A percentile compares a stretch with the other conserved stretches of the same genome.
These are phyloP conservation scores for Conopomorpha cramerella DNA, from an alignment of 1,140 invertebrate genomes.

Conservation along the genomic window DNA sequence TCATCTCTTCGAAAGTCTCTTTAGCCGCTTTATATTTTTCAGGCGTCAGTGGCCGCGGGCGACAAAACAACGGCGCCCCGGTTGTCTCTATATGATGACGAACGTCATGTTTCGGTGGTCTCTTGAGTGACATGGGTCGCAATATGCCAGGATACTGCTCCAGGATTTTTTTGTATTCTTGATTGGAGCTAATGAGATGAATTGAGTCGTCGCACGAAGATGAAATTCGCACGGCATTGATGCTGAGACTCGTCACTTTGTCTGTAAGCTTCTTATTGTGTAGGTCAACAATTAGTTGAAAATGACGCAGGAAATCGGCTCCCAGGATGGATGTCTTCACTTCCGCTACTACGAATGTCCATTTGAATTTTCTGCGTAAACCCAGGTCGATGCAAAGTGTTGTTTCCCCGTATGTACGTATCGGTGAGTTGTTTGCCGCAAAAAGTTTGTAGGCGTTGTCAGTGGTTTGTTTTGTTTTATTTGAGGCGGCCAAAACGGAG, in stretches of 20 bases:
- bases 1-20: constrained; percentile 16
- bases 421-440: constrained; percentile 5
- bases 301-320: constrained; percentile 18
- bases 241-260: constrained; percentile 10
- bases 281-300: constrained; percentile 10
- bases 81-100: constrained; percentile 11
- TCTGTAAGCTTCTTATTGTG: constrained; percentile 14
- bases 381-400: constrained; percentile 7
- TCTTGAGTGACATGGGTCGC: constrained; percentile 1
- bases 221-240: constrained; percentile 13
- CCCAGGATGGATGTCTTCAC: constrained; percentile 1
- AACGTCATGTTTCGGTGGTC: neutral
- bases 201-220: constrained; percentile 10
- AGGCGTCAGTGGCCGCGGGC: constrained; percentile 23
- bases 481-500: neutral
- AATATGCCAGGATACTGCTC: constrained; percentile 7
- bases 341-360: constrained; percentile 4
- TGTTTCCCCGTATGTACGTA: constrained; percentile 6
- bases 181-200: constrained; percentile 15
- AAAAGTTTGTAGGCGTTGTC: neutral
- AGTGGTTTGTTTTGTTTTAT: neutral
- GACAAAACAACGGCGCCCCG: too few relatives aligned
- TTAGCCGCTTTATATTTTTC: constrained; percentile 15
- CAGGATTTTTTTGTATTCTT: constrained; percentile 10
- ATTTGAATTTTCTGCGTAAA: constrained; percentile 5